Evolutionary conservation across 2,797 vertebrate species (phyloP), one percentile per base, ranked within the genome.

Genomic region (Taeniopygia guttata): DNA sequence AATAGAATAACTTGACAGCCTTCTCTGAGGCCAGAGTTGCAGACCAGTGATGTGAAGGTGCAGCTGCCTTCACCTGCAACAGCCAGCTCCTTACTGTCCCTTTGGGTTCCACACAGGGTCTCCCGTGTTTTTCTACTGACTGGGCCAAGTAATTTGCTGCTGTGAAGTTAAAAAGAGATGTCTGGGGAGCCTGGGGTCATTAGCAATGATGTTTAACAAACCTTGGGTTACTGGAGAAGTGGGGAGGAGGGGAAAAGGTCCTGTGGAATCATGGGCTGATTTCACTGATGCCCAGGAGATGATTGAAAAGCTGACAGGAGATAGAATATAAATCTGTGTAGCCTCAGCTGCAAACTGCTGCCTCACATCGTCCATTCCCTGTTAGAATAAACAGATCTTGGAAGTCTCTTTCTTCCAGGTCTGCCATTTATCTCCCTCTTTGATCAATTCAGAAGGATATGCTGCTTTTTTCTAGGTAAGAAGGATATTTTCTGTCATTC

Each of bases 231-330:
- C 30, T 90, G 78, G 59, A 66, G 59, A 55, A 62, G 55, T 26
- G 9, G 13, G 87, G 67, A 89, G 81, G 77, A 78, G 62, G 51
- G 36, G 58, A 27, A 76, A 55, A 49, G 38, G 17, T 87, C 58
- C 62, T 89, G 59, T 49, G 56, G 49, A 79, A 22, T 16, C 36
- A 38, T 58, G 55, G 51, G 36, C 46, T 78, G 54, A 5, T 64
- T 75, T 75, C 55, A 18, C 2, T 84, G 62, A 30, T 84, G 81
- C 32, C 84, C 63, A 81, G 43, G 40, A 87, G 63, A 87, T 89
- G 78, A 94, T 84, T 84, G 87, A 94, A 94, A 92, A 84, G 87
- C 91, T 92, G 89, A 76, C 36, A 38, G 36, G 74, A 68, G 67
- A 67, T 69, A n/a, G 59, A 60, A 52, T 80, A 63, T 79, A 69